These are phyloP conservation scores for Megastigmus dorsalis DNA, from an alignment of 2,888 invertebrate genomes.

Conservation along the genomic window DNA sequence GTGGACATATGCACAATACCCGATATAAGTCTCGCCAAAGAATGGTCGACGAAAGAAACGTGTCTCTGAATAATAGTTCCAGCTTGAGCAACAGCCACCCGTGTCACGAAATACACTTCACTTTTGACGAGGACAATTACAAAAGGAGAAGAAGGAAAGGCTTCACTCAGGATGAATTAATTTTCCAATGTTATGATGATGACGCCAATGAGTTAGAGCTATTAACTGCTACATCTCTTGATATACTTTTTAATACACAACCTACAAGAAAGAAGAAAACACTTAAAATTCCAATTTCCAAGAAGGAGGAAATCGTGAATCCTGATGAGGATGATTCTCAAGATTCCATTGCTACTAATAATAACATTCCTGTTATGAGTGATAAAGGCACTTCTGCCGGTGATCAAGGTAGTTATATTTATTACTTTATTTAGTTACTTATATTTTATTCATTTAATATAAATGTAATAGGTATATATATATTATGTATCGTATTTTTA, in stretches of 20 bases:
- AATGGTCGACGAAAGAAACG: neutral
- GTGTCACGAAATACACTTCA: neutral
- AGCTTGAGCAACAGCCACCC: neutral
- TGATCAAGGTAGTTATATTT: slow-evolving; percentile 7
- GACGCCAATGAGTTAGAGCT: neutral
- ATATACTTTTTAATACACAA: slow-evolving; percentile 13
- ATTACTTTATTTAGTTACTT: too few species aligned
- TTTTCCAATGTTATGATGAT: neutral
- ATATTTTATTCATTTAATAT: too few species aligned
- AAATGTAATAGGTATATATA: too few species aligned
- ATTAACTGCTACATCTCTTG: neutral
- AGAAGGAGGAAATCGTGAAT: neutral
- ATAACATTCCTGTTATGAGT: neutral
- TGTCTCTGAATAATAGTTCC: neutral
- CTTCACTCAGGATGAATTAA: slow-evolving; percentile 11
- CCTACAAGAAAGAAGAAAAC: slow-evolving; percentile 14
- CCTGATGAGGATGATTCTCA: neutral
- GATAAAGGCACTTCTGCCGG: neutral
- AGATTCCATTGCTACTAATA: neutral
- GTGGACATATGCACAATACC: slow-evolving; percentile 14
- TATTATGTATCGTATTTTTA: neutral
- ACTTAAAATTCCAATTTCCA: neutral
- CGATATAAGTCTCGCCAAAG: slow-evolving; percentile 11
- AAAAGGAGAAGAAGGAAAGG: slow-evolving; percentile 33
- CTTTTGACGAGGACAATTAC: slow-evolving; percentile 11